A percentile compares a stretch with the other conserved stretches of the same genome.
Evolutionary conservation across 1,140 invertebrate species (phyloP).

Genomic region (Aphaenogaster floridana): DNA sequence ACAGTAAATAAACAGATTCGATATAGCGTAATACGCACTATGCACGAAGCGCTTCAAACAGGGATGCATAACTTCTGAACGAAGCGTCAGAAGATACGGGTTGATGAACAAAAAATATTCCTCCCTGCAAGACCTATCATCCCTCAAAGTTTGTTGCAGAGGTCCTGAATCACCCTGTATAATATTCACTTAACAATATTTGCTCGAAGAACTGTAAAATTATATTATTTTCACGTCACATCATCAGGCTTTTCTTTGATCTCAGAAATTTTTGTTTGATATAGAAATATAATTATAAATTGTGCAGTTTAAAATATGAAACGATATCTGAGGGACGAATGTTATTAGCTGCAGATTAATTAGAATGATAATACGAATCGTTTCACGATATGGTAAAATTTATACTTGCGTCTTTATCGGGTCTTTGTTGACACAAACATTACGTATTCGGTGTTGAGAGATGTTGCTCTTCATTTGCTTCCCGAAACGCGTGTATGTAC

Average conservation of each 20-base stretch:
- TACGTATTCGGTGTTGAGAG: constrained; percentile 13
- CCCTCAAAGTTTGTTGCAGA: too few species aligned
- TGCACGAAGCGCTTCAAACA: too few species aligned
- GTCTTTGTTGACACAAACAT: not conserved
- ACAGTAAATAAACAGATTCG: too few species aligned
- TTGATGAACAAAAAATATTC: too few species aligned
- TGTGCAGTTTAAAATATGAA: not conserved
- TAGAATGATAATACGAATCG: not conserved
- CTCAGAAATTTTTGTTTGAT: not conserved
- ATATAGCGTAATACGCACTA: too few species aligned
- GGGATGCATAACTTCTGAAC: too few species aligned
- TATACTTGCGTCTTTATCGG: not conserved
- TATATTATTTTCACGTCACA: not conserved
- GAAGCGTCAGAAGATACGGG: too few species aligned
- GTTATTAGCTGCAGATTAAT: not conserved
- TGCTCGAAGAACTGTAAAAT: not conserved
- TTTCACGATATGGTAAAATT: not conserved
- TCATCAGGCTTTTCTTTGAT: not conserved
- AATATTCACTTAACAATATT: not conserved
- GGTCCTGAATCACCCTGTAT: not conserved
- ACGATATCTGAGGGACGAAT: not conserved
- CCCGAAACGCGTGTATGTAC: not conserved
- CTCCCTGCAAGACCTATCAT: too few species aligned
- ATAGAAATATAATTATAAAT: not conserved
- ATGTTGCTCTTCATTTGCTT: not conserved